These are phyloP conservation scores for Thera britannica DNA, from an alignment of 2,888 invertebrate species.

Conservation along the genomic window DNA sequence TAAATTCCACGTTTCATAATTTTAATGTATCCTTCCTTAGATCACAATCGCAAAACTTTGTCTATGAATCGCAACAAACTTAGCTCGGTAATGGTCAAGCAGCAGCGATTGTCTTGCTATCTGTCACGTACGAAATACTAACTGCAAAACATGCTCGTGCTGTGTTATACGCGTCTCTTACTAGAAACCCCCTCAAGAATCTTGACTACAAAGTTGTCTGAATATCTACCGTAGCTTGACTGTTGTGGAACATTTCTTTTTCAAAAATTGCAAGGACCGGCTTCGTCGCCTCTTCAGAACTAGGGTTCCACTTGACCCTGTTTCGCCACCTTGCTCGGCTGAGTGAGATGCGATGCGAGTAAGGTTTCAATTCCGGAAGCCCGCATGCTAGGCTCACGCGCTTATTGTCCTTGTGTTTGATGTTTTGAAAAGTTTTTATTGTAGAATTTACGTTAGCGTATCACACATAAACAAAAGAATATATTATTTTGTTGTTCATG, in stretches of 20 bases:
- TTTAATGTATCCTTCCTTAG: too few relatives aligned
- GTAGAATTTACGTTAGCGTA: not conserved
- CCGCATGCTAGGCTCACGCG: not conserved
- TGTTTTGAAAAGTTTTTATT: not conserved
- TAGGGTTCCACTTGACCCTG: conserved; percentile 13
- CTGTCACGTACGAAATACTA: too few relatives aligned
- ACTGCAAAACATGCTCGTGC: too few relatives aligned
- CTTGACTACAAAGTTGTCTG: too few relatives aligned
- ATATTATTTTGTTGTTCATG: not conserved
- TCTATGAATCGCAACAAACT: too few relatives aligned
- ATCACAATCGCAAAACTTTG: too few relatives aligned
- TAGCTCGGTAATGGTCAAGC: too few relatives aligned
- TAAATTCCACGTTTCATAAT: too few relatives aligned
- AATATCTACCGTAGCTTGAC: not conserved
- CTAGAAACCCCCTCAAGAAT: too few relatives aligned
- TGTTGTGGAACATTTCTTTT: not conserved
- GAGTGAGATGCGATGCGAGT: not conserved
- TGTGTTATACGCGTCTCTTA: too few relatives aligned
- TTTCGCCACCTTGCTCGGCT: not conserved
- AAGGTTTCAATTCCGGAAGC: not conserved
- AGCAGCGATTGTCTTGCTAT: too few relatives aligned
- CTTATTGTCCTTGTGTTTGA: not conserved
- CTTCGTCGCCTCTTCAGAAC: conserved; percentile 1
- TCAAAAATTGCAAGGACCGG: conserved; percentile 11
- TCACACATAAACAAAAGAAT: not conserved